Conservation (phyloP, 2,797 vertebrate genomes). For the Coregonus sp. region DNA sequence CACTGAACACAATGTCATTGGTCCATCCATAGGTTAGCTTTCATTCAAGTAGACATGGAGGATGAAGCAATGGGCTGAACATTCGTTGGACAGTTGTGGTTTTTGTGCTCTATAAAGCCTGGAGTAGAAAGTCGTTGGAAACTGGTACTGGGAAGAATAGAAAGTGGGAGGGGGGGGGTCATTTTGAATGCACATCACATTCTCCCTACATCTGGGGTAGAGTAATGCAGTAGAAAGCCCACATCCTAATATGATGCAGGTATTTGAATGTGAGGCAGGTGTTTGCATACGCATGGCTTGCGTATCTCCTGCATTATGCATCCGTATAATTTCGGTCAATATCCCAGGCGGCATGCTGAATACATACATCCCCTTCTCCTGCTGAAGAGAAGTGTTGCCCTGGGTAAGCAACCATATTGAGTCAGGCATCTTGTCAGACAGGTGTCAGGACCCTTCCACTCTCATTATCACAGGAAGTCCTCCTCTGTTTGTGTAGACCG, state of each 20-base stretch:
- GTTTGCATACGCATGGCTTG: not conserved
- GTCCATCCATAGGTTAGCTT: not conserved
- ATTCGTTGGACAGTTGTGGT: not conserved
- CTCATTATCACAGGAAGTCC: not conserved
- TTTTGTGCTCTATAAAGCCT: not conserved
- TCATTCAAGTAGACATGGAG: not conserved
- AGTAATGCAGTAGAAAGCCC: not conserved
- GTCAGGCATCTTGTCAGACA: not conserved
- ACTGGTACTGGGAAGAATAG: not conserved
- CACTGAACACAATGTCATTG: too few relatives aligned
- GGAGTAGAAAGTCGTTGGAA: not conserved
- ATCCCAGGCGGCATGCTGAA: too few relatives aligned
- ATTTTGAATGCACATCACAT: not conserved
- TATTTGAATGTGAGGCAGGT: not conserved
- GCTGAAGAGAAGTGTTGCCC: not conserved
- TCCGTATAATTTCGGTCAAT: not conserved
- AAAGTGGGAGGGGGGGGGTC: not conserved
- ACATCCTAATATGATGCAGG: not conserved
- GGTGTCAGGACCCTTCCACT: constrained; percentile 2
- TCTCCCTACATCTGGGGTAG: not conserved
- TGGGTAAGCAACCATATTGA: not conserved
- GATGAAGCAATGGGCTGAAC: not conserved
- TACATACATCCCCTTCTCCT: not conserved
- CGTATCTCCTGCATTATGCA: constrained; percentile 2
- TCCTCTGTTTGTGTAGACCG: not conserved